These are phyloP conservation scores for Poeciliopsis gracilis DNA, from an alignment of 2,797 vertebrate species.

Conservation along the genomic window DNA sequence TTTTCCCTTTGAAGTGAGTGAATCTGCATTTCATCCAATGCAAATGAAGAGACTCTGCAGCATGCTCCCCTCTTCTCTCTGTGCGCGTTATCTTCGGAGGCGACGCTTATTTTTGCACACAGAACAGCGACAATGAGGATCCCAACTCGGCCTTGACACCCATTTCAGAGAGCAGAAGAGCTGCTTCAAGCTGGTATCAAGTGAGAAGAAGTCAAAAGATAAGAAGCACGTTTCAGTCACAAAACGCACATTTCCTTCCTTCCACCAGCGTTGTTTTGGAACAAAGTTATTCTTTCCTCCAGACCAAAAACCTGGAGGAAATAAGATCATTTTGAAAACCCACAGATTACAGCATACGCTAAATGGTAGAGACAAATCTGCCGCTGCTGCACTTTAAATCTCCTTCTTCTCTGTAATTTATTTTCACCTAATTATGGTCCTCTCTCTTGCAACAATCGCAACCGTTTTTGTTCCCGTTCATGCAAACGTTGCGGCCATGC, in stretches of 20 bases:
- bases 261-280: neutral
- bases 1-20: neutral
- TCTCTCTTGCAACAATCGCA: conserved; percentile 25
- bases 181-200: conserved; percentile 6
- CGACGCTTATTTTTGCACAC: conserved; percentile 23
- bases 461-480: conserved; percentile 52
- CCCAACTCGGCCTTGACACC: conserved; percentile 24
- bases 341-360: neutral
- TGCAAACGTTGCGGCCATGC: conserved; percentile 66
- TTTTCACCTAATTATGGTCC: conserved; percentile 2
- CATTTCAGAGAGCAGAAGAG: conserved; percentile 8
- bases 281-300: neutral
- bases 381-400: neutral
- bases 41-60: conserved; percentile 14
- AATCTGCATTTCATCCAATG: neutral
- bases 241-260: neutral
- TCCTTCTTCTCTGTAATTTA: neutral
- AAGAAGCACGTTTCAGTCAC: conserved; percentile 7
- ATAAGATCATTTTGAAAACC: neutral
- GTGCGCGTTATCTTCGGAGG: neutral
- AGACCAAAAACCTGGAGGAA: neutral
- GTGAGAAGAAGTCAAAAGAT: conserved; percentile 5
- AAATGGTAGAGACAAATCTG: neutral
- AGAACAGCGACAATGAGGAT: conserved; percentile 9
- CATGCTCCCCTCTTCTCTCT: conserved; percentile 11